Base-by-base conservation (phyloP, 2,888 invertebrate species). In the Portevinia maculata region DNA sequence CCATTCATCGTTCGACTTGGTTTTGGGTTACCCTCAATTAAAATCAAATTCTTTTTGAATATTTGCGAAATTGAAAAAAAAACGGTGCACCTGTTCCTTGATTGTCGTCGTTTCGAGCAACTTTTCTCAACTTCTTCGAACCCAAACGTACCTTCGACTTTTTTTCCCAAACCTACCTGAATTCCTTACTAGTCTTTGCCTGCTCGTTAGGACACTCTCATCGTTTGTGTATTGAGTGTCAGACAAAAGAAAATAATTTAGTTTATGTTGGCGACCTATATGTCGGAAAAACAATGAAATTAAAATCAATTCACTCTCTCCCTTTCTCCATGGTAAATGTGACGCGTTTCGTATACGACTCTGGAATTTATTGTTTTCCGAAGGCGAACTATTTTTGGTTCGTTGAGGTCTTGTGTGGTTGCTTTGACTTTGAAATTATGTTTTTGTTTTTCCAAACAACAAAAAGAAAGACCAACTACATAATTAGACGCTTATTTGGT, bases 271-370 rank as follows among this genome's bases (percentile, higher is more conserved):
- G 21, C 55, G 52, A 37, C 19, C n/a, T 50, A 21, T 34, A 52
- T 62, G 44, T 37, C 50, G 62, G 69, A 69, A 74, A 71, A 69
- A 62, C 53, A 75, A 69, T 79, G 57, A 75, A 81, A 75, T 75
- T 70, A 13, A 74, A 79, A 64, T 75, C 17, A 48, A 9, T 32
- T 53, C 55, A 39, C 9, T 46, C 9, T 1, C 46, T 17, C 30
- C 5, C 24, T 24, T 24, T 24, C 24, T 24, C 5, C 24, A 24
- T 24, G 3, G 2, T 24, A n/a, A n/a, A n/a, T n/a, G n/a, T n/a
- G n/a, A n/a, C n/a, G n/a, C n/a, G n/a, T n/a, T n/a, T n/a, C n/a
- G n/a, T 24, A 24, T 24, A 5, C 5, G 24, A 24, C 5, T 24
- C 24, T 24, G 3, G 24, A 3, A 5, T 5, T 24, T 24, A 3